Conservation (phyloP, 2,797 vertebrate genomes). For the Poecilia velifera region DNA sequence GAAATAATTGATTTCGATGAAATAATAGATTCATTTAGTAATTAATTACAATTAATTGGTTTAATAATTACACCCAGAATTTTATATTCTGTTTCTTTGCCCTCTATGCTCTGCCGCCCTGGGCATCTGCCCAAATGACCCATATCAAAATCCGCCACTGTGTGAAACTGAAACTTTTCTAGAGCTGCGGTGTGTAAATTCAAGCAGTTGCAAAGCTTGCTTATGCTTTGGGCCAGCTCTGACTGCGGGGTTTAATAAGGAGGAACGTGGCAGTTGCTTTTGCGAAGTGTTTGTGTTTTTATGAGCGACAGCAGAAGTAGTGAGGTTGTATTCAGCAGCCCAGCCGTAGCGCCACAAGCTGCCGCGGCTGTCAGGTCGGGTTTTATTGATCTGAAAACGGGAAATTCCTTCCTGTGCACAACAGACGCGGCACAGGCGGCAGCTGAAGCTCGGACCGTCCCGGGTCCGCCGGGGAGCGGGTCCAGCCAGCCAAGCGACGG, state of each 20-base stretch:
- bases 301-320: not conserved
- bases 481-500: rapidly evolving
- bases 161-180: no score
- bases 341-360: not conserved
- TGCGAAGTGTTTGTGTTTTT: not conserved
- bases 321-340: not conserved
- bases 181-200: no score
- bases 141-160: no score
- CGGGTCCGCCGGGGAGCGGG: rapidly evolving
- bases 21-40: no score
- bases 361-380: constrained; percentile 9
- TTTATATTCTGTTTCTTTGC: no score
- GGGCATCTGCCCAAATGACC: no score
- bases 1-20: no score
- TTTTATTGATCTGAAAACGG: constrained; percentile 50
- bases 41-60: no score
- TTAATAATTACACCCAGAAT: no score
- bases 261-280: not conserved
- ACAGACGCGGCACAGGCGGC: constrained; percentile 5
- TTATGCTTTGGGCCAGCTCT: not conserved
- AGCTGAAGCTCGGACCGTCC: not conserved
- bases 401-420: constrained; percentile 36
- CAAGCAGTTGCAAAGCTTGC: not conserved
- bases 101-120: no score
- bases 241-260: not conserved